Evolutionary conservation across 2,113 vertebrate species (phyloP).

Genomic region (Pedionomus torquatus): DNA sequence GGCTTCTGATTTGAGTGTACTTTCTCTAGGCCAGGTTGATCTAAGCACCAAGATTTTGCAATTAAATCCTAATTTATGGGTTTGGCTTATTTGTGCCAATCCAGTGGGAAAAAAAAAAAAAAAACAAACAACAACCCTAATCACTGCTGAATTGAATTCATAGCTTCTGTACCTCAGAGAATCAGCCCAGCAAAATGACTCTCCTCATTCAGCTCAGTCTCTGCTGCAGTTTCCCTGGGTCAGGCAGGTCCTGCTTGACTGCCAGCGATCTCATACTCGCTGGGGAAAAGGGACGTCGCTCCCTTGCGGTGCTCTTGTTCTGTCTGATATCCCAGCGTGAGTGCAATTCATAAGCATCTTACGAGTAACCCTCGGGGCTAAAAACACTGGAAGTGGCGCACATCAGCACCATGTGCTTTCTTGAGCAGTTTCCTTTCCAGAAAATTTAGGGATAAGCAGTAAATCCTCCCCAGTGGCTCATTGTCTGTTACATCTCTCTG

Average conservation of each 20-base stretch:
- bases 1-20: not conserved
- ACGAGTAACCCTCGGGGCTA: not conserved
- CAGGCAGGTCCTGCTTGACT: not conserved
- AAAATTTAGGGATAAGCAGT: not conserved
- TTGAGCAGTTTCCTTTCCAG: not conserved
- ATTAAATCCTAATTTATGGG: not conserved
- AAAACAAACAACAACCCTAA: too few relatives aligned
- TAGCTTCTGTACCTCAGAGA: not conserved
- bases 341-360: constrained; percentile 1
- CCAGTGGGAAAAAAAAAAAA: not conserved
- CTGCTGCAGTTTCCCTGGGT: not conserved
- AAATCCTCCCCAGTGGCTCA: constrained; percentile 10
- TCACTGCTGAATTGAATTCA: not conserved
- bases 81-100: not conserved
- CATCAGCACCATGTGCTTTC: not conserved
- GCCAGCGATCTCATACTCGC: not conserved
- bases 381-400: not conserved
- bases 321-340: not conserved
- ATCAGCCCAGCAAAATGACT: not conserved
- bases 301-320: not conserved
- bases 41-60: not conserved
- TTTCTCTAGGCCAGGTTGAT: not conserved
- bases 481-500: constrained; percentile 10
- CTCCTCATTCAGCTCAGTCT: not conserved
- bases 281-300: not conserved